Percentiles rank a stretch among this genome's conserved stretches.
Evolutionary conservation across 2,888 invertebrate genomes (phyloP).

Genomic region (Drosophila kambysellisi): DNA sequence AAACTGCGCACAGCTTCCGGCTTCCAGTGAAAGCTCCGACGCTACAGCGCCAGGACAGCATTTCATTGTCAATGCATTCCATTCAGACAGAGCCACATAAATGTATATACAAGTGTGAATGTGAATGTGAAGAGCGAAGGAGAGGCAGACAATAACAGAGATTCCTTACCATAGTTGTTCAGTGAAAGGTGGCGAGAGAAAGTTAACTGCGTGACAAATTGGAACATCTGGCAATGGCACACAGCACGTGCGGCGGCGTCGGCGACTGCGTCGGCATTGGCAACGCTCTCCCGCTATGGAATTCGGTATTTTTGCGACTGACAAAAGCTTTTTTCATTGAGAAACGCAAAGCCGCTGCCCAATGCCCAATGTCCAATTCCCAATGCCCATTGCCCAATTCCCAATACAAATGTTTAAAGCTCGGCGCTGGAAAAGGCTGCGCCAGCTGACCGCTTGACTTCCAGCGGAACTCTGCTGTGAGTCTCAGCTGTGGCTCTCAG

Average conservation of each 20-base stretch:
- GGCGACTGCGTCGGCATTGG: slow-evolving; percentile 54
- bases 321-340: slow-evolving; percentile 60
- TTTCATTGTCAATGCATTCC: slow-evolving; percentile 40
- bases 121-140: background rate
- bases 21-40: slow-evolving; percentile 48
- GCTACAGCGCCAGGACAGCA: slow-evolving; percentile 15
- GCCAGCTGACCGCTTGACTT: slow-evolving; percentile 50
- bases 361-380: background rate
- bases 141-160: slow-evolving; percentile 40
- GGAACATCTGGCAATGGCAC: slow-evolving; percentile 37
- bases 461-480: slow-evolving; percentile 30
- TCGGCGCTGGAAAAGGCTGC: slow-evolving; percentile 39
- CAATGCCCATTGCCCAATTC: background rate
- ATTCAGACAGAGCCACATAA: background rate
- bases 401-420: slow-evolving; percentile 10
- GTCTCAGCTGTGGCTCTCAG: slow-evolving; percentile 44
- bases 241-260: slow-evolving; percentile 47
- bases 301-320: slow-evolving; percentile 3
- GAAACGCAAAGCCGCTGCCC: slow-evolving; percentile 26
- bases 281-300: slow-evolving; percentile 50
- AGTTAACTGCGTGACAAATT: background rate
- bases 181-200: slow-evolving; percentile 1
- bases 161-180: slow-evolving; percentile 10
- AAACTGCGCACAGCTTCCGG: slow-evolving; percentile 70
- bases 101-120: background rate